phyloP scores from a whole-genome alignment of 2,888 invertebrate species.

The Myopa testacea region DNA sequence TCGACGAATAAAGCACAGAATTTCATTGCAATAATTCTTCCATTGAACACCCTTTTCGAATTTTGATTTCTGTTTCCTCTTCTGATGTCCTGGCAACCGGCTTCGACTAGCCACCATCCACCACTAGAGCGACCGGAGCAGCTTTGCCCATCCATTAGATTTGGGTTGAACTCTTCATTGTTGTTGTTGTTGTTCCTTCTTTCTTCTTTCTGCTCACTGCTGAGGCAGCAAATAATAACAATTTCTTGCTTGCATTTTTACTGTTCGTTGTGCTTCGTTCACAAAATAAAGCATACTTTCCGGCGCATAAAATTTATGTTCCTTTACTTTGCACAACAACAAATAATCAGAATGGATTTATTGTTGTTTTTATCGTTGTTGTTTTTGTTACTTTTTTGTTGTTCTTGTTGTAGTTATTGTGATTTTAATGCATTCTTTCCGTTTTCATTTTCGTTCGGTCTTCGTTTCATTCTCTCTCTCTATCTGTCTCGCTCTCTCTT shows the following conservation, averaged over 20 bases:
- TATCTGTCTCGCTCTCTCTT: conserved; percentile 4
- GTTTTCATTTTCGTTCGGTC: background rate
- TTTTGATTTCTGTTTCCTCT: conserved; percentile 37
- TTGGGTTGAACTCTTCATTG: conserved; percentile 10
- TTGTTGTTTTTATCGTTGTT: no score
- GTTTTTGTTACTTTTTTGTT: background rate
- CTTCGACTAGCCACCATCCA: background rate
- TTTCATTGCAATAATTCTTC: conserved; percentile 32
- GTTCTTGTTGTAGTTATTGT: background rate
- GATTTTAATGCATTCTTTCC: conserved; percentile 22
- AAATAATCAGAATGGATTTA: no score
- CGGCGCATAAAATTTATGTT: conserved; percentile 32
- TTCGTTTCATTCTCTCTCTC: conserved; percentile 10
- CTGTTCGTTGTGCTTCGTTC: background rate
- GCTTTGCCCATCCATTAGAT: background rate
- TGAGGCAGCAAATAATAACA: conserved; percentile 33
- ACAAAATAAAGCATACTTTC: conserved; percentile 37
- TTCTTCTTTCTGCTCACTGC: conserved; percentile 6
- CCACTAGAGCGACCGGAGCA: no score
- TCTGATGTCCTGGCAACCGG: conserved; percentile 6
- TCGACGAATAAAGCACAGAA: conserved; percentile 2
- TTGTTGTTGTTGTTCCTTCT: conserved; percentile 10
- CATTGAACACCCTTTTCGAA: conserved; percentile 36
- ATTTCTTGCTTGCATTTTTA: conserved; percentile 12
- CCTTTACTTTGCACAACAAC: conserved; percentile 5